These are phyloP conservation scores for Gymnogyps californianus DNA, from an alignment of 2,113 vertebrate genomes.

Conservation along the genomic window DNA sequence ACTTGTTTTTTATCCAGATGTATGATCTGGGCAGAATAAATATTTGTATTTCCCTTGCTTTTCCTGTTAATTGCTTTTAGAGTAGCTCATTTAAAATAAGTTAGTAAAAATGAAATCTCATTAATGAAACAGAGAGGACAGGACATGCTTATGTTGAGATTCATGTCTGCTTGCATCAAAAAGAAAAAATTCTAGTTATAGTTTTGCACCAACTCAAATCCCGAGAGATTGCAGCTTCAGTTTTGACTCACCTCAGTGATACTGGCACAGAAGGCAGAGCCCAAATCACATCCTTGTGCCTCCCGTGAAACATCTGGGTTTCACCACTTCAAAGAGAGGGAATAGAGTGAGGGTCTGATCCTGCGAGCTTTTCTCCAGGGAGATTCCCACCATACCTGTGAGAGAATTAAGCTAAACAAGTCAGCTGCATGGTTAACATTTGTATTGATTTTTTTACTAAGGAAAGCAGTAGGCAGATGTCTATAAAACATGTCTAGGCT, in stretches of 20 bases:
- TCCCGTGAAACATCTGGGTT: neutral
- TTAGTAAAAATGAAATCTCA: neutral
- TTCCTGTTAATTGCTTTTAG: neutral
- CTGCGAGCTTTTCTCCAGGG: neutral
- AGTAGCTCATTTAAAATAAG: neutral
- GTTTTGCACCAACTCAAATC: neutral
- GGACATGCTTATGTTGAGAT: neutral
- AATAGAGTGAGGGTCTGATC: neutral
- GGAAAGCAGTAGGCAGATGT: neutral
- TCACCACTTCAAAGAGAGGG: neutral
- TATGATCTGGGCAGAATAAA: neutral
- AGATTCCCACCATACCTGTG: neutral
- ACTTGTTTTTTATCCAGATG: neutral
- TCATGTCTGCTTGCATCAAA: neutral
- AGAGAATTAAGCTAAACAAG: neutral
- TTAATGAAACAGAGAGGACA: neutral
- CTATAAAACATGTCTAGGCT: slow-evolving; percentile 25
- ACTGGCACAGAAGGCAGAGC: neutral
- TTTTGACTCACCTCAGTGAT: neutral
- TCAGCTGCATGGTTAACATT: neutral
- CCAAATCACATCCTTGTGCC: neutral
- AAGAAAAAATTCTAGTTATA: neutral
- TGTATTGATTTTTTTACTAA: neutral
- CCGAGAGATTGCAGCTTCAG: neutral
- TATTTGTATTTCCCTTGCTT: neutral